Percentiles rank a stretch among this genome's conserved stretches.
phyloP scores from a whole-genome alignment of 2,888 invertebrate genomes.

The Apotomis capreana region DNA sequence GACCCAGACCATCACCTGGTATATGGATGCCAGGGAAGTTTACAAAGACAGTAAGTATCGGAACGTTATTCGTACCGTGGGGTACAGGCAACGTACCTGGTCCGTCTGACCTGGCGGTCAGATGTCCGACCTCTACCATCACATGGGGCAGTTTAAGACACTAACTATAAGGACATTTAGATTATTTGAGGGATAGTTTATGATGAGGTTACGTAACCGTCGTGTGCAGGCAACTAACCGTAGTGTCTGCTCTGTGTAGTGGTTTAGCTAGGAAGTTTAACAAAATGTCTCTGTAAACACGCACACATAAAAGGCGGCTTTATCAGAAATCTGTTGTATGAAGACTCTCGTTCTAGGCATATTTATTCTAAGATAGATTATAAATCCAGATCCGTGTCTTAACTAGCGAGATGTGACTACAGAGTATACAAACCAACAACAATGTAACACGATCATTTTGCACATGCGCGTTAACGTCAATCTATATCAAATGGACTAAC shows the following conservation, averaged over 20 bases:
- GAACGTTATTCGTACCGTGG: too few relatives aligned
- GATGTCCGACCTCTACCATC: slow-evolving; percentile 64
- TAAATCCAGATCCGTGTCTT: too few relatives aligned
- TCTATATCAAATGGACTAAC: too few relatives aligned
- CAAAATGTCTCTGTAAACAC: slow-evolving; percentile 58
- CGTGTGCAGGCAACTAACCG: slow-evolving; percentile 91
- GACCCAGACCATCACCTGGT: slow-evolving; percentile 87
- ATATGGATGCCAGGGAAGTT: slow-evolving; percentile 86
- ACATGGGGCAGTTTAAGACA: slow-evolving; percentile 84
- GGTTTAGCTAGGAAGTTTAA: slow-evolving; percentile 84
- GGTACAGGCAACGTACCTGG: slow-evolving; percentile 85
- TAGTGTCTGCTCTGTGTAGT: slow-evolving; percentile 94
- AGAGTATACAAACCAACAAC: too few relatives aligned
- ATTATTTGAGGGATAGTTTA: slow-evolving; percentile 84
- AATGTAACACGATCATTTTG: too few relatives aligned
- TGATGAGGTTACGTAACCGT: slow-evolving; percentile 92
- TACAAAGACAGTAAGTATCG: slow-evolving; percentile 70
- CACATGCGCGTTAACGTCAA: too few relatives aligned
- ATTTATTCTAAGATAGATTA: too few relatives aligned
- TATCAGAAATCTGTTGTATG: too few relatives aligned
- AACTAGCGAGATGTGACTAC: too few relatives aligned
- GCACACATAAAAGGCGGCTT: too few relatives aligned
- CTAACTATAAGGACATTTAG: slow-evolving; percentile 64
- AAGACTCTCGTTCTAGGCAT: too few relatives aligned
- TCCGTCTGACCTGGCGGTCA: too few relatives aligned